A percentile compares a stretch with the other conserved stretches of the same genome.
phyloP scores from a whole-genome alignment of 1,140 invertebrate genomes.

The Cylas formicarius region DNA sequence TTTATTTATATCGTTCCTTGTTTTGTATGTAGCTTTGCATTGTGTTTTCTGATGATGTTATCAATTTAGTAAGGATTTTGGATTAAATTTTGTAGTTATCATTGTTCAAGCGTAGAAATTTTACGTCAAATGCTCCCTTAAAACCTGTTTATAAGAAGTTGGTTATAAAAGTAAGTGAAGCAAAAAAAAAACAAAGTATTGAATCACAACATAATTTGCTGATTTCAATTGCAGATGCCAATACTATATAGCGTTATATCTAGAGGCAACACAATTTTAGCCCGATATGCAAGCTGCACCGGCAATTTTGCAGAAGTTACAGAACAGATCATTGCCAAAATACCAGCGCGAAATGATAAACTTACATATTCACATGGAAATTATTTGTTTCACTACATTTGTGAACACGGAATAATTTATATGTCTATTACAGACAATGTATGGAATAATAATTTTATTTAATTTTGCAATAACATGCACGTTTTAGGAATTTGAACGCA shows the following conservation, averaged over 20 bases:
- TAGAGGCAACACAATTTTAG: slow-evolving; percentile 76
- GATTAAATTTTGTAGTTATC: too few species aligned
- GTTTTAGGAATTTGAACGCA: slow-evolving; percentile 84
- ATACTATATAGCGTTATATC: slow-evolving; percentile 84
- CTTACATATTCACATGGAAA: slow-evolving; percentile 87
- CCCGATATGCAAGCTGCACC: slow-evolving; percentile 82
- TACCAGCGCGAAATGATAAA: slow-evolving; percentile 77
- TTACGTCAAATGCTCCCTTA: too few species aligned
- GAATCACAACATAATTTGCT: too few species aligned
- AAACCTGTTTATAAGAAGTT: too few species aligned
- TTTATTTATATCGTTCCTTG: too few species aligned
- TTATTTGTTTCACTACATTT: slow-evolving; percentile 88
- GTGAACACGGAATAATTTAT: slow-evolving; percentile 80
- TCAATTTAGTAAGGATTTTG: too few species aligned
- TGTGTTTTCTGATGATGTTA: too few species aligned
- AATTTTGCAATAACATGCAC: slow-evolving; percentile 10
- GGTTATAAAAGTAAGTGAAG: too few species aligned
- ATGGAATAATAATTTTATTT: slow-evolving; percentile 45
- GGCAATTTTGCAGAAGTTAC: slow-evolving; percentile 93
- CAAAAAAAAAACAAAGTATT: too few species aligned
- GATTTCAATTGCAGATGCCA: slow-evolving; percentile 69
- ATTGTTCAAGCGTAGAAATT: too few species aligned
- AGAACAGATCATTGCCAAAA: slow-evolving; percentile 81
- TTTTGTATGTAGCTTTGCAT: too few species aligned
- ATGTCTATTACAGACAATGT: slow-evolving; percentile 94